Percentiles rank a stretch among this genome's conserved stretches.
phyloP scores from a whole-genome alignment of 2,888 invertebrate species.

The Melanostoma mellinum region DNA sequence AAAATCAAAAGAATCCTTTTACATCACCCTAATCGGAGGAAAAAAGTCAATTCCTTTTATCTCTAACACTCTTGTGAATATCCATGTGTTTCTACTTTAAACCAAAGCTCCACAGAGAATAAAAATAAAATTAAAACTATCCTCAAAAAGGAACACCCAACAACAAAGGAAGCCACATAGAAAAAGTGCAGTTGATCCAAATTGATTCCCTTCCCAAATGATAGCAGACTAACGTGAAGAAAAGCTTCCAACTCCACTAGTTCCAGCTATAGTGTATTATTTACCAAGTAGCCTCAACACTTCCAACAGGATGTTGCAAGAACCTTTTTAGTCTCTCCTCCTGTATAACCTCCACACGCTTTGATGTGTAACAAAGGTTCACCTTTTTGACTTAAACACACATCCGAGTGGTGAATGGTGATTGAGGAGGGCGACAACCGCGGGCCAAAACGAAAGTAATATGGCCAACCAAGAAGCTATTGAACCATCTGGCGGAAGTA shows the following conservation, averaged over 20 bases:
- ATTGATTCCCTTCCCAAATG: constrained; percentile 50
- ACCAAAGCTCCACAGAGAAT: constrained; percentile 38
- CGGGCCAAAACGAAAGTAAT: constrained; percentile 29
- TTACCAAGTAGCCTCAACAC: constrained; percentile 19
- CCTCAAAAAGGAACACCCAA: constrained; percentile 35
- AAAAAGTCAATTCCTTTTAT: too few relatives aligned
- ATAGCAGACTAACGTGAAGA: constrained; percentile 1
- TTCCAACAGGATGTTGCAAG: constrained; percentile 25
- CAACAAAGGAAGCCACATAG: constrained; percentile 47
- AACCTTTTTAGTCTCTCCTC: constrained; percentile 4
- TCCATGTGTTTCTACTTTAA: constrained; percentile 6
- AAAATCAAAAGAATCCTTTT: too few relatives aligned
- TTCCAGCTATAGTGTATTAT: constrained; percentile 5
- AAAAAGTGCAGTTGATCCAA: constrained; percentile 43
- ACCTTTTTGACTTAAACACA: constrained; percentile 68
- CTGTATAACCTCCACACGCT: constrained; percentile 27
- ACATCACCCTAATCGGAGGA: too few relatives aligned
- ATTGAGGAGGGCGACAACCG: not conserved
- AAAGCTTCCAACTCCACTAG: constrained; percentile 13
- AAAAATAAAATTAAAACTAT: constrained; percentile 21
- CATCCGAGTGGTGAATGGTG: constrained; percentile 31
- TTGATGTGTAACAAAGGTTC: constrained; percentile 62
- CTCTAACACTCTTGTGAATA: too few relatives aligned
- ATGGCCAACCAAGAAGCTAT: constrained; percentile 40
- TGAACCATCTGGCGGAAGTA: constrained; percentile 26